Conservation (phyloP, 2,797 vertebrate genomes). For the Pipistrellus kuhlii region DNA sequence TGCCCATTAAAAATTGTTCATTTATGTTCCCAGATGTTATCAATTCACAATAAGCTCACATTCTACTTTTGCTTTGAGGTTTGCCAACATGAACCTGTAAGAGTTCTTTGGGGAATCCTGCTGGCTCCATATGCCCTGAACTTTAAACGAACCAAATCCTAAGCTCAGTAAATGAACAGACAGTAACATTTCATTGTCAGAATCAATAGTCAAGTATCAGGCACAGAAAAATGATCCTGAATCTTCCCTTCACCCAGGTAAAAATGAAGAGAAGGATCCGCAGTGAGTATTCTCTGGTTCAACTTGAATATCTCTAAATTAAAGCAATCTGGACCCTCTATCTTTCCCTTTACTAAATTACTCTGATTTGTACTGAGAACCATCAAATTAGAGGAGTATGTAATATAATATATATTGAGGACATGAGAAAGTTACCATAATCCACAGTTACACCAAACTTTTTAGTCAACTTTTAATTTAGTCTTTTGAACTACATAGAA, state of each 20-base stretch:
- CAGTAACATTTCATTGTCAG: not conserved
- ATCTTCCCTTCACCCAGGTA: not conserved
- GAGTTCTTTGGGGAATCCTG: slow-evolving; percentile 16
- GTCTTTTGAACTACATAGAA: not conserved
- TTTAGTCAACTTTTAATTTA: slow-evolving; percentile 31
- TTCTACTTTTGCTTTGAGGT: slow-evolving; percentile 12
- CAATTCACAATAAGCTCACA: not conserved
- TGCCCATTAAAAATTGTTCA: slow-evolving; percentile 28
- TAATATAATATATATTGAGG: not conserved
- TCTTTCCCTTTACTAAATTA: not conserved
- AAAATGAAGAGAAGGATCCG: not conserved
- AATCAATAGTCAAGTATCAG: slow-evolving; percentile 31
- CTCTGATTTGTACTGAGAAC: not conserved
- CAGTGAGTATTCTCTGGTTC: not conserved
- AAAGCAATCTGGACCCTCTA: not conserved
- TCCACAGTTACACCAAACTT: not conserved
- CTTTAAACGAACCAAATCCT: not conserved
- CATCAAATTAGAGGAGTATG: not conserved
- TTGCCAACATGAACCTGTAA: not conserved
- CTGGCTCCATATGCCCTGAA: not conserved
- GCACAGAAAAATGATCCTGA: not conserved
- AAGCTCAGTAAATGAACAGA: slow-evolving; percentile 33
- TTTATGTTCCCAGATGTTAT: not conserved
- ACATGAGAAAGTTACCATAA: not conserved
- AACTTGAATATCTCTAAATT: not conserved